phyloP scores from a whole-genome alignment of 2,888 invertebrate species.

The Parnassius apollo region DNA sequence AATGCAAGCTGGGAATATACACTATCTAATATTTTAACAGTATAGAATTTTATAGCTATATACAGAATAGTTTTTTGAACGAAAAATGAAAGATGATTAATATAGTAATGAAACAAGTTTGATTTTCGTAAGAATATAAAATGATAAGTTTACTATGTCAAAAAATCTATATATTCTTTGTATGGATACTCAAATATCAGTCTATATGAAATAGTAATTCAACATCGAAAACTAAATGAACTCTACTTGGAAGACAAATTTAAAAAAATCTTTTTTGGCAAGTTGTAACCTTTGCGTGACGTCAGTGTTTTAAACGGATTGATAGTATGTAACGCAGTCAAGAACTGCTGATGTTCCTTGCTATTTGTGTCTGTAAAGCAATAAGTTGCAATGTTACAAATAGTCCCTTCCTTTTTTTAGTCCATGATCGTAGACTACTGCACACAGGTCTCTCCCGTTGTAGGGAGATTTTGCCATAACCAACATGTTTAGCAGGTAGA shows the following conservation, averaged over 20 bases:
- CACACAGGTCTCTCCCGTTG: no score
- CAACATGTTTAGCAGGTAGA: no score
- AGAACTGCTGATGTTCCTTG: constrained; percentile 52
- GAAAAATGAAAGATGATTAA: background rate
- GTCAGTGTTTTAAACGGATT: constrained; percentile 64
- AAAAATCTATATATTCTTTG: background rate
- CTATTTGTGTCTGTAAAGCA: constrained; percentile 47
- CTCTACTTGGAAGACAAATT: background rate
- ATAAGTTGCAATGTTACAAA: background rate
- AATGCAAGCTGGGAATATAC: no score
- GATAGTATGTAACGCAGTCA: constrained; percentile 66
- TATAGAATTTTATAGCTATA: no score
- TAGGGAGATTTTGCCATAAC: no score
- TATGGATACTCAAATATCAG: no score
- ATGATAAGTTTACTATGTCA: background rate
- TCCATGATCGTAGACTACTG: no score
- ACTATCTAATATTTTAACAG: no score
- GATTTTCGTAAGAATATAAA: background rate
- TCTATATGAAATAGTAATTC: background rate
- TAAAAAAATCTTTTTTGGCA: background rate
- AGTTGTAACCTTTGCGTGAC: constrained; percentile 60
- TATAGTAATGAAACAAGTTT: no score
- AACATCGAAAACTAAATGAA: constrained; percentile 12
- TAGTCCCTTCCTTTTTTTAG: no score
- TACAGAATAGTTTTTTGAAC: background rate